Evolutionary conservation across 2,888 invertebrate genomes (phyloP).

Genomic region (Mesoligia furuncula): DNA sequence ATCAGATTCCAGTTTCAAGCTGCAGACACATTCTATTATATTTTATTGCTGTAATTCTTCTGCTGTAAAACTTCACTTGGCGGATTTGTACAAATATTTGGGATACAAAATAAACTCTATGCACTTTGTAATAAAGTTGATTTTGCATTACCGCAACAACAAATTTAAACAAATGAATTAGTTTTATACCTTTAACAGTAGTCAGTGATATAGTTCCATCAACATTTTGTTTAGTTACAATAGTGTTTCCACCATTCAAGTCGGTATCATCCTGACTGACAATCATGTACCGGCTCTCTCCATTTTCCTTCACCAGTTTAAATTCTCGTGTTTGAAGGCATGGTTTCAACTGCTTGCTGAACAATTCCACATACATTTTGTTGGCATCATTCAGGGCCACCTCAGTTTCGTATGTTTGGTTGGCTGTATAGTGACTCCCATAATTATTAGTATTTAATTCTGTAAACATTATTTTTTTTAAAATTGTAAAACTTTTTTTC

Average conservation of each 20-base stretch:
- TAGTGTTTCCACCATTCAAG: slow-evolving; percentile 67
- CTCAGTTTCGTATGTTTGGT: slow-evolving; percentile 56
- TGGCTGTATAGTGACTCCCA: slow-evolving; percentile 36
- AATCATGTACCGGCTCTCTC: slow-evolving; percentile 79
- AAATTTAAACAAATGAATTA: background rate
- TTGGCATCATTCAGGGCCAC: slow-evolving; percentile 68
- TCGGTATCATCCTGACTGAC: slow-evolving; percentile 73
- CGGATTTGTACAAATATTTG: too few species aligned
- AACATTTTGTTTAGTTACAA: slow-evolving; percentile 84
- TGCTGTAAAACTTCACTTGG: background rate
- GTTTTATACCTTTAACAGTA: slow-evolving; percentile 74
- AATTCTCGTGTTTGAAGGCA: slow-evolving; percentile 77
- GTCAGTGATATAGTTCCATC: slow-evolving; percentile 86
- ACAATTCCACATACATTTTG: slow-evolving; percentile 80
- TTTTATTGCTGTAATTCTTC: background rate
- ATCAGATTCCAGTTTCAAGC: background rate
- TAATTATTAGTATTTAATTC: slow-evolving; percentile 31
- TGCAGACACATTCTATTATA: background rate
- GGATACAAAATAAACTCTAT: background rate
- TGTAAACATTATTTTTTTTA: slow-evolving; percentile 34
- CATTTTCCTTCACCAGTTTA: slow-evolving; percentile 79
- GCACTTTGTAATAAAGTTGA: rapidly evolving
- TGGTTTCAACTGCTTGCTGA: slow-evolving; percentile 76
- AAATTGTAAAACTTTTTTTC: background rate
- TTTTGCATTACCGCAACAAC: background rate